Conservation (phyloP, 1,140 invertebrate genomes). For the Aphaenogaster floridana region DNA sequence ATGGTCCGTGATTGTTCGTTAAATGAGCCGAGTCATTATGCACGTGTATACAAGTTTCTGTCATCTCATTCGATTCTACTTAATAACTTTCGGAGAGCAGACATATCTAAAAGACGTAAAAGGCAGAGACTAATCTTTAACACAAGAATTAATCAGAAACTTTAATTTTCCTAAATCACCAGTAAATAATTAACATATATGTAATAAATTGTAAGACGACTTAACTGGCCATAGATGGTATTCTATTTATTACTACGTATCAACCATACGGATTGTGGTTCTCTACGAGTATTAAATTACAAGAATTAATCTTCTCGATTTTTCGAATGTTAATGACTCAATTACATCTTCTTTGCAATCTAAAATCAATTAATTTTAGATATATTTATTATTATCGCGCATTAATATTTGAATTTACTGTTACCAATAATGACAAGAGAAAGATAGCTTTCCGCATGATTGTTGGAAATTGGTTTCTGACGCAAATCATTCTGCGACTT, state of each 20-base stretch:
- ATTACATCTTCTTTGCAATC: neutral
- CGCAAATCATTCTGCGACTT: neutral
- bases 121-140: neutral
- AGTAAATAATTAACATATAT: too few species aligned
- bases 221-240: too few species aligned
- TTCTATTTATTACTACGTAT: too few species aligned
- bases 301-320: conserved; percentile 1
- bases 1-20: neutral
- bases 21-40: conserved; percentile 10
- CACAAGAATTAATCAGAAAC: neutral
- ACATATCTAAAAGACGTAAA: neutral
- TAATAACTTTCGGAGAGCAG: neutral
- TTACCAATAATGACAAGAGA: neutral
- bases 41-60: neutral
- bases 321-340: neutral
- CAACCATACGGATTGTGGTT: too few species aligned
- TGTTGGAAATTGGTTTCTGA: conserved; percentile 1
- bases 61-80: conserved; percentile 10
- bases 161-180: too few species aligned
- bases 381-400: neutral
- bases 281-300: neutral
- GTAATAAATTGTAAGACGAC: too few species aligned
- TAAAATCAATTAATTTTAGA: neutral
- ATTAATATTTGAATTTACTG: neutral
- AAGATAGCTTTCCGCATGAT: neutral